Conservation (phyloP, 2,113 vertebrate species). For the Clinocottus analis region DNA sequence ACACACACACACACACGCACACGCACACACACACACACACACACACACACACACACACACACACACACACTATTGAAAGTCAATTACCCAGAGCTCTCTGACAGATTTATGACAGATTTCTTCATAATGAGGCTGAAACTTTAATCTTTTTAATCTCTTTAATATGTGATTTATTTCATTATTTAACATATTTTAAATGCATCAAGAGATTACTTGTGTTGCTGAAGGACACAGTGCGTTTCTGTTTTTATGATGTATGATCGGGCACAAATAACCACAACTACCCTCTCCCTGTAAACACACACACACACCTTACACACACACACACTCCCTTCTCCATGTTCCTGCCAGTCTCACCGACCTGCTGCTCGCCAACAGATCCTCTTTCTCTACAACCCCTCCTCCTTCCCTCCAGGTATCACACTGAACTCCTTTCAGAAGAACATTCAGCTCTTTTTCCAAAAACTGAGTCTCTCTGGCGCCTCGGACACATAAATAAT, state of each 20-base stretch:
- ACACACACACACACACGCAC: not conserved
- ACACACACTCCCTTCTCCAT: slow-evolving; percentile 19
- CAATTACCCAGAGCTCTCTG: too few relatives aligned
- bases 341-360: slow-evolving; percentile 34
- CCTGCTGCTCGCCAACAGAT: slow-evolving; percentile 55
- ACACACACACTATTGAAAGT: too few relatives aligned
- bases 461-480: not conserved
- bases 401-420: slow-evolving; percentile 12
- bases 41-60: not conserved
- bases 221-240: not conserved
- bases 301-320: not conserved
- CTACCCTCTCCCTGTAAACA: not conserved
- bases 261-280: slow-evolving; percentile 8
- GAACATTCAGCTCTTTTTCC: slow-evolving; percentile 27
- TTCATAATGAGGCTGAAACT: too few relatives aligned
- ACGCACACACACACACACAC: not conserved
- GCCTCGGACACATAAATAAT: not conserved
- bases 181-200: not conserved
- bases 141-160: too few relatives aligned
- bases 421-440: slow-evolving; percentile 51
- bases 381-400: slow-evolving; percentile 59
- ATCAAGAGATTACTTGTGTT: not conserved
- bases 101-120: too few relatives aligned
- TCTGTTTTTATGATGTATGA: not conserved
- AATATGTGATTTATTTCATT: not conserved